phyloP scores from a whole-genome alignment of 2,113 vertebrate species.

The Capra hircus region DNA sequence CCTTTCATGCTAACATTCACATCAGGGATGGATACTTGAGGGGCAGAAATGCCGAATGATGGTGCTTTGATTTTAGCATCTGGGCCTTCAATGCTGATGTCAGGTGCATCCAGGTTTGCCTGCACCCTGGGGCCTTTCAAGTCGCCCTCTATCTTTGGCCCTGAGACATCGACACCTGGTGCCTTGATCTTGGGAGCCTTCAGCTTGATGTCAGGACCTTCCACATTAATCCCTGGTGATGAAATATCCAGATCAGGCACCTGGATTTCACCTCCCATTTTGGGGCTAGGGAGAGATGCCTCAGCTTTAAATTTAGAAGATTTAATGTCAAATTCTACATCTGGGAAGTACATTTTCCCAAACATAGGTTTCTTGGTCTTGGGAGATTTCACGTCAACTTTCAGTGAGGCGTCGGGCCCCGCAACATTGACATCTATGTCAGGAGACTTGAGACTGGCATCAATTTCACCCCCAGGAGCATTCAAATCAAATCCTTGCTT shows the following conservation, averaged over 20 bases:
- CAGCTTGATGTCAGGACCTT: slow-evolving; percentile 78
- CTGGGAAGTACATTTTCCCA: slow-evolving; percentile 92
- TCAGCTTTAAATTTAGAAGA: slow-evolving; percentile 86
- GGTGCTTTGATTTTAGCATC: slow-evolving; percentile 66
- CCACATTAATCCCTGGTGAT: slow-evolving; percentile 59
- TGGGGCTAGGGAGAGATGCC: slow-evolving; percentile 71
- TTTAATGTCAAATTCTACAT: slow-evolving; percentile 94
- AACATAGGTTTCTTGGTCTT: slow-evolving; percentile 90
- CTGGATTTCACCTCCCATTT: slow-evolving; percentile 77
- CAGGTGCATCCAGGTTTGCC: background rate
- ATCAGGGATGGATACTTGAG: slow-evolving; percentile 71
- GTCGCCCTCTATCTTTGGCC: slow-evolving; percentile 65
- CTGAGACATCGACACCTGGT: slow-evolving; percentile 61
- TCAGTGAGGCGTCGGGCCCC: slow-evolving; percentile 74
- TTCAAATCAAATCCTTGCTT: slow-evolving; percentile 80
- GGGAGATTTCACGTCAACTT: slow-evolving; percentile 78
- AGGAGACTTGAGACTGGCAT: slow-evolving; percentile 74
- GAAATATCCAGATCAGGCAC: slow-evolving; percentile 74
- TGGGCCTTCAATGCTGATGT: slow-evolving; percentile 62
- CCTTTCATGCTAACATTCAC: slow-evolving; percentile 77
- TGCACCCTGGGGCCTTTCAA: slow-evolving; percentile 34
- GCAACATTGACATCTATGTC: slow-evolving; percentile 67
- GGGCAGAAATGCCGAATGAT: slow-evolving; percentile 67
- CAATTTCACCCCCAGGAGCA: slow-evolving; percentile 73
- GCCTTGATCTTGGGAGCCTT: slow-evolving; percentile 81